These are phyloP conservation scores for Phengaris alcon DNA, from an alignment of 2,888 invertebrate genomes.

Conservation along the genomic window DNA sequence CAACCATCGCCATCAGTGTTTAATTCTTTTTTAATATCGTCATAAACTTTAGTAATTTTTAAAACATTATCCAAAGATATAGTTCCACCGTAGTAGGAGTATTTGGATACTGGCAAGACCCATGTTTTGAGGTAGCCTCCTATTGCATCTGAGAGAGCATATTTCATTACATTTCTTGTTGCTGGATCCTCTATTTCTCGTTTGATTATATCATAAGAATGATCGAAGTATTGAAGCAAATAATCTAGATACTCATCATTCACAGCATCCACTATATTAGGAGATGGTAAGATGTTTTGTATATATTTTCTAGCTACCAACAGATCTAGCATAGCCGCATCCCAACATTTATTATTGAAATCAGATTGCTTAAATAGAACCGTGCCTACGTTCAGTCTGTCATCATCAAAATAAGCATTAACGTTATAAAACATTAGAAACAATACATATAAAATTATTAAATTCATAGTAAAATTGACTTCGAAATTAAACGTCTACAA, in stretches of 20 bases:
- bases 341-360: constrained; percentile 50
- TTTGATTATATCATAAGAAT: constrained; percentile 50
- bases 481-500: constrained; percentile 60
- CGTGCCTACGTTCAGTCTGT: constrained; percentile 57
- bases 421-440: constrained; percentile 37
- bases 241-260: constrained; percentile 50
- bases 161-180: constrained; percentile 49
- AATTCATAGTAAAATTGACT: constrained; percentile 43
- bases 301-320: constrained; percentile 56
- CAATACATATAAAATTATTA: constrained; percentile 33
- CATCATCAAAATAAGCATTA: constrained; percentile 32
- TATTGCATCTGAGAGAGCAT: constrained; percentile 69
- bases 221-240: constrained; percentile 52
- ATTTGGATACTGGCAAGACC: constrained; percentile 79
- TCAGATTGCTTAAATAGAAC: constrained; percentile 55
- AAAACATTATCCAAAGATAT: constrained; percentile 75
- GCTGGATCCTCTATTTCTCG: constrained; percentile 45
- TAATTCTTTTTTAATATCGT: constrained; percentile 78
- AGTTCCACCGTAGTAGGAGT: constrained; percentile 81
- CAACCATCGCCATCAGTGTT: constrained; percentile 80
- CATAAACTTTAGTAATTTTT: constrained; percentile 76
- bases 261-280: constrained; percentile 44
- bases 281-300: constrained; percentile 55
- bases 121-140: constrained; percentile 82
- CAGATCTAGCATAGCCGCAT: constrained; percentile 46